These are phyloP conservation scores for Tetropium fuscum DNA, from an alignment of 2,888 invertebrate genomes.

Conservation along the genomic window DNA sequence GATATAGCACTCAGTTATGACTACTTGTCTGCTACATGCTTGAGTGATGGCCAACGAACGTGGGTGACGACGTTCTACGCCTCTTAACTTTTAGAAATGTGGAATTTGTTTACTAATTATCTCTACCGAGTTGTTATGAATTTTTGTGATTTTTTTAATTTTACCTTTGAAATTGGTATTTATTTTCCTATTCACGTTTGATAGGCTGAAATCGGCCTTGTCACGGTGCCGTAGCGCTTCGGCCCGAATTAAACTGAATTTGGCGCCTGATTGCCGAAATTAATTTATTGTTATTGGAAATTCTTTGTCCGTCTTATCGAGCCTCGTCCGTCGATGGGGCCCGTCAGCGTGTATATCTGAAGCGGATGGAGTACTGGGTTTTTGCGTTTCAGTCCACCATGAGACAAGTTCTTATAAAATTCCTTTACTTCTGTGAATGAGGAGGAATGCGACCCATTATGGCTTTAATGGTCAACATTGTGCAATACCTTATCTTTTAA, in stretches of 20 bases:
- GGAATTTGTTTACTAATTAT: slow-evolving; percentile 5
- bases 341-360: slow-evolving; percentile 35
- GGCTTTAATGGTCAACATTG: slow-evolving; percentile 53
- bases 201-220: not conserved
- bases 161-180: not conserved
- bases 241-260: not conserved
- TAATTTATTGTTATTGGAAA: not conserved
- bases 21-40: not conserved
- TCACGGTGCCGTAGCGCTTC: not conserved
- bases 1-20: slow-evolving; percentile 9
- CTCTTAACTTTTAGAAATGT: slow-evolving; percentile 17
- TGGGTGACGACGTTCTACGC: slow-evolving; percentile 12
- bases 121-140: not conserved
- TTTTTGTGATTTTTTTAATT: not conserved
- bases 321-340: not conserved
- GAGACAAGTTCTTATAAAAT: slow-evolving; percentile 56
- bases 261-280: slow-evolving; percentile 2
- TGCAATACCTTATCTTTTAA: slow-evolving; percentile 58
- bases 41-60: not conserved
- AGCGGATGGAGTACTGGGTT: slow-evolving; percentile 19
- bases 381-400: slow-evolving; percentile 39
- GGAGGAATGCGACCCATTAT: slow-evolving; percentile 55
- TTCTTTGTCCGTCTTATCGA: not conserved
- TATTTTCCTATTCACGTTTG: not conserved
- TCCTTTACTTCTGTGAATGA: slow-evolving; percentile 56